Conservation (phyloP, 2,888 invertebrate species). For the Cinara cedri region DNA sequence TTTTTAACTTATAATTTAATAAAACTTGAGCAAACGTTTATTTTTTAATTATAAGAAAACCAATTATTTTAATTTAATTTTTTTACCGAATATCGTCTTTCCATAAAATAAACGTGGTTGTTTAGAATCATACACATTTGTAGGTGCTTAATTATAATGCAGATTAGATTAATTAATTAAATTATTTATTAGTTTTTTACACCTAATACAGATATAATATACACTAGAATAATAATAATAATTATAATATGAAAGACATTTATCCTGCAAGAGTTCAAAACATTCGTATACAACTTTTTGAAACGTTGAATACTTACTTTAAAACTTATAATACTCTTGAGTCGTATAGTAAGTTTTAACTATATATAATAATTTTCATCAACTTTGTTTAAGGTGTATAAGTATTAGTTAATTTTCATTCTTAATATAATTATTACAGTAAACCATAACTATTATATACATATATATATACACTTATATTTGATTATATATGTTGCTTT, state of each 20-base stretch:
- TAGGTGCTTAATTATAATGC: not conserved
- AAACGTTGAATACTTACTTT: slow-evolving; percentile 18
- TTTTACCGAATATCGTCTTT: not conserved
- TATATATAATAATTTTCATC: slow-evolving; percentile 12
- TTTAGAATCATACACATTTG: too few species aligned
- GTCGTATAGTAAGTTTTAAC: slow-evolving; percentile 4
- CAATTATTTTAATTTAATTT: not conserved
- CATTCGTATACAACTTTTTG: slow-evolving; percentile 16
- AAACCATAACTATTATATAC: slow-evolving; percentile 26
- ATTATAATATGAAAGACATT: not conserved
- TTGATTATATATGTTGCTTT: not conserved
- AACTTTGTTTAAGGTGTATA: slow-evolving; percentile 11
- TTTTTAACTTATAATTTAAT: not conserved
- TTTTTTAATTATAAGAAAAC: slow-evolving; percentile 9
- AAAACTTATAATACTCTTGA: slow-evolving; percentile 9
- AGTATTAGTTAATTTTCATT: slow-evolving; percentile 42
- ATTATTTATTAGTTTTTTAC: not conserved
- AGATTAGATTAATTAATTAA: not conserved
- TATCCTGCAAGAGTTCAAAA: slow-evolving; percentile 26
- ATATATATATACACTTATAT: too few species aligned
- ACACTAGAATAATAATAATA: not conserved
- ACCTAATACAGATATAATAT: too few species aligned
- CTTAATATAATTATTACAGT: slow-evolving; percentile 32
- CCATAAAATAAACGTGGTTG: not conserved
- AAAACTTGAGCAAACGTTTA: not conserved